A percentile compares a stretch with the other conserved stretches of the same genome.
Evolutionary conservation across 2,113 vertebrate genomes (phyloP).

Genomic region (Mixornis gularis): DNA sequence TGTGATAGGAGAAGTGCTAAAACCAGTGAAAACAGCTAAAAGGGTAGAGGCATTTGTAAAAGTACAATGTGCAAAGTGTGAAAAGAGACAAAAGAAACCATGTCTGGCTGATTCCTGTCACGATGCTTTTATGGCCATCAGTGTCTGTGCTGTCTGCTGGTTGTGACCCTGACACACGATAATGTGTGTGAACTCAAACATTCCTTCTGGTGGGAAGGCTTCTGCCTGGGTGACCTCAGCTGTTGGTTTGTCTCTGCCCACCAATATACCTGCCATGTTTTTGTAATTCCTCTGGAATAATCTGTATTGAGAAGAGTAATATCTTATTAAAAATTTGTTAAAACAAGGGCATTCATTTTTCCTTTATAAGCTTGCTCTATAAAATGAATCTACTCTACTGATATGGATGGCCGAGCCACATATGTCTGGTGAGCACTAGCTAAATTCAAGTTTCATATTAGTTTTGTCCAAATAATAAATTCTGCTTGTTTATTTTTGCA

Average conservation of each 20-base stretch:
- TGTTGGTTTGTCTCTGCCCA: not conserved
- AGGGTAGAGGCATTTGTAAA: not conserved
- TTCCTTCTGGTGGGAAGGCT: not conserved
- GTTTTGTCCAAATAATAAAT: not conserved
- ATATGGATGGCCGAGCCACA: not conserved
- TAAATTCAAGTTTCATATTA: not conserved
- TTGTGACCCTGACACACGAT: not conserved
- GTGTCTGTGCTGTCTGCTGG: accelerated
- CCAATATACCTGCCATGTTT: not conserved
- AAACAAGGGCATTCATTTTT: not conserved
- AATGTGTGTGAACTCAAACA: accelerated
- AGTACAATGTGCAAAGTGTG: not conserved
- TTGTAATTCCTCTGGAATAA: not conserved
- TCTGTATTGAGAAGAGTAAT: not conserved
- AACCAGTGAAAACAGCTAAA: not conserved
- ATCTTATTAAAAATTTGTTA: not conserved
- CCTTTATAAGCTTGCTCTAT: not conserved
- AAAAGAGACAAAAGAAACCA: constrained; percentile 14
- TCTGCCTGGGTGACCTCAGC: not conserved
- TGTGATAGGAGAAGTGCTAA: constrained; percentile 13
- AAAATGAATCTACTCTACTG: not conserved
- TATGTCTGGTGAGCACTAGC: not conserved
- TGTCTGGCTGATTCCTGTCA: not conserved
- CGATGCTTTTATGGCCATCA: not conserved
- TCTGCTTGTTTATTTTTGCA: not conserved